Percentiles rank a stretch among this genome's conserved stretches.
These are phyloP conservation scores for Hippocampus comes DNA, from an alignment of 2,113 vertebrate species.

Conservation along the genomic window DNA sequence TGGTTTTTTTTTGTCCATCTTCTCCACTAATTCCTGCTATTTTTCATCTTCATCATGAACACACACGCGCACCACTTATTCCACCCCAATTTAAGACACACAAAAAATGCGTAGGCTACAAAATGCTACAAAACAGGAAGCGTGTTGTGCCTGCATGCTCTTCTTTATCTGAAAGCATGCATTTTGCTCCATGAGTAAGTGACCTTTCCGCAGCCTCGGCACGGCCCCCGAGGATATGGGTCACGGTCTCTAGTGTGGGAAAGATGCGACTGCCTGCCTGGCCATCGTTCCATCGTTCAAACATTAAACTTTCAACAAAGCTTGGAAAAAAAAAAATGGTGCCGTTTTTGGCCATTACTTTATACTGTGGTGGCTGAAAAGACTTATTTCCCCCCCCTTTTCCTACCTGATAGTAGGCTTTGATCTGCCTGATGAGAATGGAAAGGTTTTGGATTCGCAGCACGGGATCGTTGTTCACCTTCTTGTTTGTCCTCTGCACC, in stretches of 20 bases:
- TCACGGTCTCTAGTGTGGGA: constrained; percentile 31
- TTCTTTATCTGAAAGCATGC: neutral
- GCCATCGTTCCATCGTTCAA: constrained; percentile 14
- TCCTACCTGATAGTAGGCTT: constrained; percentile 94
- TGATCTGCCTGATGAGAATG: constrained; percentile 90
- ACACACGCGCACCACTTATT: neutral
- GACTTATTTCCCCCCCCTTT: too few species aligned
- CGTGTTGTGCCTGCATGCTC: neutral
- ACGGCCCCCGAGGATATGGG: constrained; percentile 12
- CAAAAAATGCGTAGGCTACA: neutral
- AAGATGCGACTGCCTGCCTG: constrained; percentile 9
- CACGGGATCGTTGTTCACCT: constrained; percentile 91
- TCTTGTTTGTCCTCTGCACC: constrained; percentile 92
- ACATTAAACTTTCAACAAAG: neutral
- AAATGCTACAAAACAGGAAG: neutral
- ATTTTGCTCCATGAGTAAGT: neutral
- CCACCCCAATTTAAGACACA: neutral
- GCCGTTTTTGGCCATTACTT: neutral
- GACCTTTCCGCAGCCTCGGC: neutral
- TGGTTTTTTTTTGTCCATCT: too few species aligned
- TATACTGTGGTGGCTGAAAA: neutral
- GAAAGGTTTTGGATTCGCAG: constrained; percentile 93
- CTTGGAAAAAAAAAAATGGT: neutral
- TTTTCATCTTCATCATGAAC: too few species aligned
- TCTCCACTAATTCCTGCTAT: too few species aligned